Conservation (phyloP, 2,797 vertebrate genomes). For the Adrianichthys oophorus region DNA sequence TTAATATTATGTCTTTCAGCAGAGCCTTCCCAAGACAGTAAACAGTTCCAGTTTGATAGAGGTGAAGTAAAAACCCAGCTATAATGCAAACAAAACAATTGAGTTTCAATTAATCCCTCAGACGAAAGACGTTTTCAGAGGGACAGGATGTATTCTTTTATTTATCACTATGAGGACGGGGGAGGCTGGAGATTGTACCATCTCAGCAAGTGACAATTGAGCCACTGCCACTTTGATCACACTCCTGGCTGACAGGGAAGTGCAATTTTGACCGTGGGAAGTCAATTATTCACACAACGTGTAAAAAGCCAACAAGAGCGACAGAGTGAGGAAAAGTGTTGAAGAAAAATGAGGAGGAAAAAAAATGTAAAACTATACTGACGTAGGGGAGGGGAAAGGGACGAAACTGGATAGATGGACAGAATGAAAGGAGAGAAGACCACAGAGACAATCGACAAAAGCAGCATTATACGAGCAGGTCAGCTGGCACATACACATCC, state of each 20-base stretch:
- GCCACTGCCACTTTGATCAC: conserved; percentile 78
- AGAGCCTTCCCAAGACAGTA: conserved; percentile 37
- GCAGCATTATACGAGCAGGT: conserved; percentile 49
- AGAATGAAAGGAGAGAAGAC: conserved; percentile 51
- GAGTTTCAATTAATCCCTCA: conserved; percentile 57
- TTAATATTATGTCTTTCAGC: conserved; percentile 50
- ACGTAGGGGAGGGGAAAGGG: conserved; percentile 12
- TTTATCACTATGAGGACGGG: conserved; percentile 41
- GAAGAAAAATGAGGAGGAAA: conserved; percentile 10
- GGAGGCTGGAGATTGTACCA: conserved; percentile 60
- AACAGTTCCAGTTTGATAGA: conserved; percentile 23
- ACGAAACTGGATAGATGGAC: conserved; percentile 50
- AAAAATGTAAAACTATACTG: conserved; percentile 46
- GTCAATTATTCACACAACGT: conserved; percentile 91
- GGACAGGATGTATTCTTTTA: conserved; percentile 17
- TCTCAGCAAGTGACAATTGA: conserved; percentile 72
- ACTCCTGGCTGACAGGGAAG: conserved; percentile 75
- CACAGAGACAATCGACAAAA: conserved; percentile 46
- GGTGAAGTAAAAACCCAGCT: conserved; percentile 43
- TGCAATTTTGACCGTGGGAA: conserved; percentile 79
- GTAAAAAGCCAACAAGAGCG: conserved; percentile 75
- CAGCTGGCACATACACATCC: conserved; percentile 56
- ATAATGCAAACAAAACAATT: conserved; percentile 58
- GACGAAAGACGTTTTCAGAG: conserved; percentile 42
- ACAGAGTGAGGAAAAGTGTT: conserved; percentile 24